Conservation (phyloP, 2,797 vertebrate genomes). For the Linurgus olivaceus region DNA sequence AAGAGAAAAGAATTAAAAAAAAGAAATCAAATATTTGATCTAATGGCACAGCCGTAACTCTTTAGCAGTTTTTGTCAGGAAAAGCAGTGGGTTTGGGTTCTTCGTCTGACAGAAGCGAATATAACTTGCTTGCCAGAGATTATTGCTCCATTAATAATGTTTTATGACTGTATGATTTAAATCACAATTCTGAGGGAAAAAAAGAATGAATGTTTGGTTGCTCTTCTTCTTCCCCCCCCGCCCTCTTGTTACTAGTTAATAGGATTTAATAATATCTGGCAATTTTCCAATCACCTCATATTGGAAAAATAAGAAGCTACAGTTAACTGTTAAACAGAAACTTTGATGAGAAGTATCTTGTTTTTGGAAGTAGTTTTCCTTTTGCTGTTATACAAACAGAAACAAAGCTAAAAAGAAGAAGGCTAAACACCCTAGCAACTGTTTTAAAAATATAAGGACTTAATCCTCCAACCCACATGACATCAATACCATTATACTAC, state of each 20-base stretch:
- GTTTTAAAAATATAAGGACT: slow-evolving; percentile 46
- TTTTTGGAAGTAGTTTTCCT: background rate
- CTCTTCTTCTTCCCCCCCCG: background rate
- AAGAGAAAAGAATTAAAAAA: slow-evolving; percentile 60
- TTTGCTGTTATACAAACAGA: background rate
- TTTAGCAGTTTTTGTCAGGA: slow-evolving; percentile 13
- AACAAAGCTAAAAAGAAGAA: background rate
- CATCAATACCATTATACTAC: slow-evolving; percentile 25
- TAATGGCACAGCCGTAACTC: background rate
- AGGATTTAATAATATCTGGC: background rate
- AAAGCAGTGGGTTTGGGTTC: background rate
- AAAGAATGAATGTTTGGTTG: background rate
- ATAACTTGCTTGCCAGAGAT: background rate
- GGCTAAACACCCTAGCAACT: slow-evolving; percentile 20
- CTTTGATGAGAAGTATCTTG: background rate
- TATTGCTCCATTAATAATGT: background rate
- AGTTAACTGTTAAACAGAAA: background rate
- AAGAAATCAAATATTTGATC: slow-evolving; percentile 7
- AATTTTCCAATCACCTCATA: background rate
- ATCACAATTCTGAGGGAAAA: background rate
- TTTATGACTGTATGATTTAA: background rate
- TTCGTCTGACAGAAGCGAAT: background rate
- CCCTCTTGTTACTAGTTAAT: background rate
- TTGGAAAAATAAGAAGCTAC: background rate
- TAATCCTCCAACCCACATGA: slow-evolving; percentile 34